Conservation (phyloP, 2,113 vertebrate genomes). For the Pongo pygmaeus region DNA sequence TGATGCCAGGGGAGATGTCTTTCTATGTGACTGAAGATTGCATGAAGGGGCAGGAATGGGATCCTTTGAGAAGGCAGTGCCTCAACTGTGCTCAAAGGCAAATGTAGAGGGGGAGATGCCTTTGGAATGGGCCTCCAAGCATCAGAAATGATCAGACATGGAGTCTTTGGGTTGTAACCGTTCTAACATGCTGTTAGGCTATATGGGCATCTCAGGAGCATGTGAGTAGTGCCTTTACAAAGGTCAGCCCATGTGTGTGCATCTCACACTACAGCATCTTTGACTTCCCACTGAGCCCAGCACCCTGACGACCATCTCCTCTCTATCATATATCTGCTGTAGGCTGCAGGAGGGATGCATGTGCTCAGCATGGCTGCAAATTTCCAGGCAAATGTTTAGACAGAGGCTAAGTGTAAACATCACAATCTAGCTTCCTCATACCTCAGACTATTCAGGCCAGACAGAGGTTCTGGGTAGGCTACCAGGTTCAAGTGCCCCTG, state of each 20-base stretch:
- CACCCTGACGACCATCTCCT: background rate
- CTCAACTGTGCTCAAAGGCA: background rate
- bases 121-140: background rate
- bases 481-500: background rate
- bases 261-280: background rate
- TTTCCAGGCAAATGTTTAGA: background rate
- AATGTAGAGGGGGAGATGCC: background rate
- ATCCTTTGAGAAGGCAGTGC: background rate
- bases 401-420: background rate
- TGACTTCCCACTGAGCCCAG: background rate
- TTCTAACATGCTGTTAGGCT: background rate
- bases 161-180: background rate
- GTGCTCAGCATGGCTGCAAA: background rate
- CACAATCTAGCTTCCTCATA: background rate
- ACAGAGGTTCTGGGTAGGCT: background rate
- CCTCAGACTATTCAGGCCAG: background rate
- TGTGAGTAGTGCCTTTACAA: background rate
- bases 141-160: background rate
- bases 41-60: background rate
- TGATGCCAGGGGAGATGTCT: background rate
- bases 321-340: background rate
- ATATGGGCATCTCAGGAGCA: background rate
- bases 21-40: background rate
- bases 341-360: background rate
- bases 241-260: background rate